phyloP scores from a whole-genome alignment of 2,113 vertebrate genomes.

The Lagenorhynchus albirostris region DNA sequence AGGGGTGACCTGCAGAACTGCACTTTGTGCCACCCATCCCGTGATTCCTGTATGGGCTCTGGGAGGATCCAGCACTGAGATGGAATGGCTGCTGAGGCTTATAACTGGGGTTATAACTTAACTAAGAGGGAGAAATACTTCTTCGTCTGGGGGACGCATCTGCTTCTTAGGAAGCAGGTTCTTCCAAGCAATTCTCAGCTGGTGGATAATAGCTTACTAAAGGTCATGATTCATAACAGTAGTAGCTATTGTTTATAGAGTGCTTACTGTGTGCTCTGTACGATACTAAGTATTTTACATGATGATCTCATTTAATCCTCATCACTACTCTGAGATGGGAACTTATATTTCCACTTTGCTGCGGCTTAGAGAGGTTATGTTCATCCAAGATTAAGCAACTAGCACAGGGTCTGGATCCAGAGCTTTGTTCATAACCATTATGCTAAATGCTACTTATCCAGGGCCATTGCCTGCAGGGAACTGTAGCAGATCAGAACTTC shows the following conservation, averaged over 20 bases:
- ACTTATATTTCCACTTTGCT: background rate
- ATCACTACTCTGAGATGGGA: background rate
- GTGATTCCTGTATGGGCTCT: background rate
- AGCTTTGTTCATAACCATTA: background rate
- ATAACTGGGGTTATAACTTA: background rate
- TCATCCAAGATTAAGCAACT: background rate
- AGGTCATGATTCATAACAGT: background rate
- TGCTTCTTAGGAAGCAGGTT: background rate
- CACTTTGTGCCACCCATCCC: background rate
- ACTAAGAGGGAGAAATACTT: background rate
- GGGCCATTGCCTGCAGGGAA: background rate
- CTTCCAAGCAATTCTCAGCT: background rate
- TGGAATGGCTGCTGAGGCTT: background rate
- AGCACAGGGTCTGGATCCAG: background rate
- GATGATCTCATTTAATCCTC: background rate
- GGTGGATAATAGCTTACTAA: too few relatives aligned
- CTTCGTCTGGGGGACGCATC: background rate
- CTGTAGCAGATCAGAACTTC: background rate
- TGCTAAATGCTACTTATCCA: background rate
- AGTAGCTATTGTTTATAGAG: background rate
- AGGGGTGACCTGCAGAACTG: background rate
- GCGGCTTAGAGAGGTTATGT: background rate
- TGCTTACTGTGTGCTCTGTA: background rate
- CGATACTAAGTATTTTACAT: background rate
- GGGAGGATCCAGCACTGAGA: background rate